phyloP scores from a whole-genome alignment of 2,888 invertebrate species.

The Pristionchus exspectatus region DNA sequence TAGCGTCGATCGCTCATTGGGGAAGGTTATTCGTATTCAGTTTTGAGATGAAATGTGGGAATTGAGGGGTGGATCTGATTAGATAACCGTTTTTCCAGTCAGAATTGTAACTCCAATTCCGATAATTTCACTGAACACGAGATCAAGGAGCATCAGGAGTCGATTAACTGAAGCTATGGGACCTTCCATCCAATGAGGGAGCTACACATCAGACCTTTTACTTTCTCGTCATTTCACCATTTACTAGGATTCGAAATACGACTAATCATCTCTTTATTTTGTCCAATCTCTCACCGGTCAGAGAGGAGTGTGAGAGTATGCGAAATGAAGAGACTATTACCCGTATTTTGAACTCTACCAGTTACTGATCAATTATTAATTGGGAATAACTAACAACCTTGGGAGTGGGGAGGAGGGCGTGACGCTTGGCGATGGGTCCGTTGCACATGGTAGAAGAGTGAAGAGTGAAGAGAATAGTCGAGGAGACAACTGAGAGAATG shows the following conservation, averaged over 20 bases:
- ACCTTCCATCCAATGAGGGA: background rate
- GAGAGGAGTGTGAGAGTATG: too few species aligned
- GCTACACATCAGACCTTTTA: background rate
- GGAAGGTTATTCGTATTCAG: background rate
- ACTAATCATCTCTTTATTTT: too few species aligned
- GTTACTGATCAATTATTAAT: background rate
- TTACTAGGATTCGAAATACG: too few species aligned
- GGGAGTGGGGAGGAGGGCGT: background rate
- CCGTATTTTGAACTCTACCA: too few species aligned
- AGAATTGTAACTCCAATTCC: background rate
- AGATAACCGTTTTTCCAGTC: background rate
- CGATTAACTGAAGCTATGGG: background rate
- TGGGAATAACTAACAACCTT: background rate
- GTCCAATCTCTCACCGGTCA: too few species aligned
- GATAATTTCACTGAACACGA: background rate
- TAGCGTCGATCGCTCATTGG: background rate
- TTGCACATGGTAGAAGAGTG: background rate
- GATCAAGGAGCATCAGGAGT: background rate
- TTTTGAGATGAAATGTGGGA: background rate
- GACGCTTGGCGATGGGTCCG: background rate
- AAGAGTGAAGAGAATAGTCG: background rate
- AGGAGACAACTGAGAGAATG: background rate
- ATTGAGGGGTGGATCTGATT: background rate
- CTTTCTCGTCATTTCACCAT: constrained; percentile 19
- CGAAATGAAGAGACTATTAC: too few species aligned